Evolutionary conservation across 2,888 invertebrate species (phyloP), one percentile per base, ranked within the genome.

Genomic region (Coenonympha arcania): DNA sequence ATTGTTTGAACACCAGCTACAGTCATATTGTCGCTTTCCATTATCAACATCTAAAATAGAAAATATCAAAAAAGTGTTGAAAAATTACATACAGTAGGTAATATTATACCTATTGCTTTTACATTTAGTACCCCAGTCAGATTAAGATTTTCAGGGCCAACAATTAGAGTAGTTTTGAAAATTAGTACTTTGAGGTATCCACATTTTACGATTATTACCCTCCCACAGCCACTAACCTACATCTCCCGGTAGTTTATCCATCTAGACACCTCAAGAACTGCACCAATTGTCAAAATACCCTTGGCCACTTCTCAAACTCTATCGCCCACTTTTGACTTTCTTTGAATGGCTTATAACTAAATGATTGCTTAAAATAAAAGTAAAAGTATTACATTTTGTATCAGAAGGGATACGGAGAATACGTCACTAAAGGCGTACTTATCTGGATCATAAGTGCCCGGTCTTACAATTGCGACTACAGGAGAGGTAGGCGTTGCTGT

Each of bases 381-480:
- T 33, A 33, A 22, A 22, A 11, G 6, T 15, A 44, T 49, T 60
- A 68, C 72, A 64, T 63, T 65, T 48, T 70, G 62, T 45, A 71
- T 50, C 31, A 68, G 64, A 18, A 63, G 60, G 22, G 68, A 62
- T 3, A 70, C 68, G 5, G 69, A 64, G 55, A 75, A 58, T 20
- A 69, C 58, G 22, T 77, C 75, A 1, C 60, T 48, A 2, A 76
- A 59, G 9, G 58, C 54, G 28, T 65, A 63, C 55, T 71, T 73
- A 0, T 54, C 48, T 1, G 57, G 51, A 34, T 61, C 53, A 16
- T 59, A 57, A 11, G 48, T 43, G 11, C 58, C 61, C 1, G 83
- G 79, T 4, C 88, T 76, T 20, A 88, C 67, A 2, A 90, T 69
- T 4, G 85, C 66, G 1, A 89, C 71, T 39, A 84, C 69, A 0